Base-by-base conservation (phyloP, 37 sponge, comb jelly and placozoan species). In the Petrosia ficiformis region DNA sequence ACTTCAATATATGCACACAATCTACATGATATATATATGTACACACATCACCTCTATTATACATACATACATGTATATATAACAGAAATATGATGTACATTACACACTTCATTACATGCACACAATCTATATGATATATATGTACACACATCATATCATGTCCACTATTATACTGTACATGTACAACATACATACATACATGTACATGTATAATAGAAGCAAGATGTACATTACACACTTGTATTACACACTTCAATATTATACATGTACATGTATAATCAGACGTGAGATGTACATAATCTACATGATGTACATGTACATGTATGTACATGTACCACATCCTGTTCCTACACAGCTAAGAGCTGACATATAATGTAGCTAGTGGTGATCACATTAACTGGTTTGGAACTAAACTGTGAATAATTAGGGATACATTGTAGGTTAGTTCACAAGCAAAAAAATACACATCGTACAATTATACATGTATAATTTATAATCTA, bases 351-450 rank as follows among this genome's bases (percentile, higher is more conserved):
- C n/a, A n/a, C n/a, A 98, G 43, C 14, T 54, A 80, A 35, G 85
- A 87, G 0, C 81, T 72, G 58, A 91, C 78, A 71, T n/a, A n/a
- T n/a, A n/a, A n/a, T n/a, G n/a, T 98, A 98, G 59, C 96, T 96
- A 38, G 96, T 77, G 3, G 99, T 98, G 19, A 98, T 72, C 89
- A 98, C 66, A 80, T 95, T 33, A 93, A 79, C 24, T 36, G 11
- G 35, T 57, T 39, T 11, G 99, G 99, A 32, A 98, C 73, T n/a
- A 84, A 68, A 73, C 99, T 97, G 77, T 35, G 68, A 31, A 19
- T 72, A 54, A 1, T 31, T 31, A 39, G 16, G 16, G 65, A 59
- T n/a, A n/a, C n/a, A n/a, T n/a, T n/a, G n/a, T n/a, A n/a, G 21
- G n/a, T n/a, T n/a, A n/a, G n/a, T n/a, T n/a, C n/a, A n/a, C n/a